A percentile compares a stretch with the other conserved stretches of the same genome.
phyloP scores from a whole-genome alignment of 2,797 vertebrate species.

The Helostoma temminkii region DNA sequence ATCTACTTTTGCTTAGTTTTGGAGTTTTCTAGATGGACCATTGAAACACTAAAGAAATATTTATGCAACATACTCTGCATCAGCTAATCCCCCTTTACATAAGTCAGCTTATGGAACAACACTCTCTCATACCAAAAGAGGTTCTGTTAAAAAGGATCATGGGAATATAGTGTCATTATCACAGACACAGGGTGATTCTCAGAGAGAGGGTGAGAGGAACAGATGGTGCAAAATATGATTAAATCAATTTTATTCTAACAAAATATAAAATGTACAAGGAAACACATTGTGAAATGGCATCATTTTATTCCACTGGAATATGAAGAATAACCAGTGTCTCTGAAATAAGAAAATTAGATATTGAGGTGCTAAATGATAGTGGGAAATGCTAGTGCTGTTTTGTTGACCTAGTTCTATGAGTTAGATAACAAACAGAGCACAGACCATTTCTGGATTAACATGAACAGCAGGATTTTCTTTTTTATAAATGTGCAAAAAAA shows the following conservation, averaged over 20 bases:
- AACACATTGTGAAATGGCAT: background rate
- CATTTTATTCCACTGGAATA: background rate
- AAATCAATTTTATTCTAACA: background rate
- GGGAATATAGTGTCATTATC: background rate
- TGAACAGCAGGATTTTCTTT: slow-evolving; percentile 13
- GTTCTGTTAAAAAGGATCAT: slow-evolving; percentile 24
- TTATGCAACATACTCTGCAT: slow-evolving; percentile 53
- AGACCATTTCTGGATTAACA: slow-evolving; percentile 24
- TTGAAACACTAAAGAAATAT: slow-evolving; percentile 47
- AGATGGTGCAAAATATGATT: slow-evolving; percentile 18
- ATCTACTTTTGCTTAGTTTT: slow-evolving; percentile 16
- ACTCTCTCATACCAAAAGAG: slow-evolving; percentile 24
- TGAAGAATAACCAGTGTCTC: background rate
- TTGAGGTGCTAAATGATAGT: background rate
- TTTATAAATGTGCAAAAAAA: slow-evolving; percentile 14
- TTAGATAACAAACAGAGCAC: slow-evolving; percentile 60
- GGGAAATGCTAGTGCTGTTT: slow-evolving; percentile 5
- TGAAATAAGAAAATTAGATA: background rate
- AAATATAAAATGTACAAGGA: background rate
- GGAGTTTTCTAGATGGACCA: slow-evolving; percentile 38
- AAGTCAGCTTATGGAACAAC: slow-evolving; percentile 71
- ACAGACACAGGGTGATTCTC: background rate
- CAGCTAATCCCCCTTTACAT: slow-evolving; percentile 69
- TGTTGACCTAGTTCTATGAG: slow-evolving; percentile 53
- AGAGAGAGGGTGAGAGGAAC: background rate